Base-by-base conservation (phyloP, 2,113 vertebrate species). In the Petrocephalus zakoni region DNA sequence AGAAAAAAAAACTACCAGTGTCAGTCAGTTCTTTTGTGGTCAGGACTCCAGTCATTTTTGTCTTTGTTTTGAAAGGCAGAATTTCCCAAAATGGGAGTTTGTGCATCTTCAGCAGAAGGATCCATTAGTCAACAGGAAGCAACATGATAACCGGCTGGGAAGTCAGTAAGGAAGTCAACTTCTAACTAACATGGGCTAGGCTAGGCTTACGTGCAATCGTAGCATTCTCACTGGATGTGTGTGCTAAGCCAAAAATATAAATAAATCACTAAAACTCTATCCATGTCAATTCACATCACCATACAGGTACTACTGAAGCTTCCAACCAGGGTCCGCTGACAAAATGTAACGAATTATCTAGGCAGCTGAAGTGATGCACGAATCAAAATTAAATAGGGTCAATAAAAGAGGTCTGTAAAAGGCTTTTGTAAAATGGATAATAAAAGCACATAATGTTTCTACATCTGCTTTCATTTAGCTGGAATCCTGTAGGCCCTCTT, bases 381-480 rank as follows among this genome's bases (percentile, higher is more conserved):
- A 87, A 64, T 87, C 2, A 19, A 46, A 87, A 61, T 87, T 42
- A 64, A 87, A 64, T 21, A 37, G 56, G 86, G 86, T 87, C 86
- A n/a, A 61, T 87, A 87, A 87, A 87, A 47, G 29, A 6, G 51
- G 86, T 87, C 86, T 61, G 34, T 46, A 61, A 87, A 83, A 87
- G 56, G 34, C 85, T 61, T 87, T 87, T 87, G 86, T 87, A 46
- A 64, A 87, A 87, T n/a, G 86, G 29, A 61, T 64, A 87, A 87
- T 87, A 87, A 87, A 87, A 22, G 86, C 25, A 64, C 53, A 61
- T 87, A 61, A 58, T 22, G 86, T 46, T 87, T 61, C 56, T 64
- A 87, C 86, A 87, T 87, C 86, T 87, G 86, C 29, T 64, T 87
- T 87, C 86, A 61, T 47, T 87, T 87, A 87, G 34, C 8, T 64